Percentiles rank a stretch among this genome's conserved stretches.
These are phyloP conservation scores for Sebastes reedi DNA, from an alignment of 2,797 vertebrate genomes.

Conservation along the genomic window DNA sequence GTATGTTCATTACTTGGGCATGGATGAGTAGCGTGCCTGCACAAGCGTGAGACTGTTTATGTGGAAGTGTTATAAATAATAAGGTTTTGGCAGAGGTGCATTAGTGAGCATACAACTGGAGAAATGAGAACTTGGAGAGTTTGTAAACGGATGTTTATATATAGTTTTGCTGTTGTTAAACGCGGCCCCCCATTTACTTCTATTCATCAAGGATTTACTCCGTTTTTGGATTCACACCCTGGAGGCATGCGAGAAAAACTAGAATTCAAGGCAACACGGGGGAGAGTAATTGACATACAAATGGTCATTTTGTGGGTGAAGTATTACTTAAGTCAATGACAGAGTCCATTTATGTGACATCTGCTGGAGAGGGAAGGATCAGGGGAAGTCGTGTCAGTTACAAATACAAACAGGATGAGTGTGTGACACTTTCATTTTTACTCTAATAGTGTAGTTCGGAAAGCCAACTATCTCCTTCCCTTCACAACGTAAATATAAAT, in stretches of 20 bases:
- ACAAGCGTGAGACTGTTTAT: too few species aligned
- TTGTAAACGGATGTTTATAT: background rate
- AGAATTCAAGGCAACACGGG: background rate
- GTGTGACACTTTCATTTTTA: constrained; percentile 1
- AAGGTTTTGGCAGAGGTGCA: background rate
- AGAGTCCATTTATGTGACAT: background rate
- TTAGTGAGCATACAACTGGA: too few species aligned
- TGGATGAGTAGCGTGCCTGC: background rate
- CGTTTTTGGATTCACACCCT: background rate
- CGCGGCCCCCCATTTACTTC: background rate
- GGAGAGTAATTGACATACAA: background rate
- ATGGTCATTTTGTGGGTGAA: background rate
- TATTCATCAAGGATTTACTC: background rate
- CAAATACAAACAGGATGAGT: background rate
- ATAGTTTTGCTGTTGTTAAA: background rate
- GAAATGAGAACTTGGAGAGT: too few species aligned
- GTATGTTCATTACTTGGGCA: background rate
- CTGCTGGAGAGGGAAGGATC: background rate
- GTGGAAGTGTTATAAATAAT: background rate
- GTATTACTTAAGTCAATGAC: background rate
- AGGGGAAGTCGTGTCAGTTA: background rate
- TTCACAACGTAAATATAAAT: background rate
- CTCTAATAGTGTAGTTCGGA: background rate
- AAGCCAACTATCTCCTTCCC: background rate
- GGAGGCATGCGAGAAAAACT: background rate